Percentiles rank a stretch among this genome's conserved stretches.
Conservation (phyloP, 2,113 vertebrate genomes). For the Heteronetta atricapilla region DNA sequence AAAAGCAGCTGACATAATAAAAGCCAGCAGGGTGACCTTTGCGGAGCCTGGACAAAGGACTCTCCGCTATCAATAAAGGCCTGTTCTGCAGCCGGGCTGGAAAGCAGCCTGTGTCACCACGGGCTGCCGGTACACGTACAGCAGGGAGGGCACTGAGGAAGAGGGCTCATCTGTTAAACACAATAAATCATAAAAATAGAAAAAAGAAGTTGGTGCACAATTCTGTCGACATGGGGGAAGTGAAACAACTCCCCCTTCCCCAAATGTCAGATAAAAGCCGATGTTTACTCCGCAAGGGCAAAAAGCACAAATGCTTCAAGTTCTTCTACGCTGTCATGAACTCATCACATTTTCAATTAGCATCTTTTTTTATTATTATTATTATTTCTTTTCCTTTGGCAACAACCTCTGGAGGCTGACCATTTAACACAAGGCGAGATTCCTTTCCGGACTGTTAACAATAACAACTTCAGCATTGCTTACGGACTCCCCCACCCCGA, state of each 20-base stretch:
- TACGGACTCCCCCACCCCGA: neutral
- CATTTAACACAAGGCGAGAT: neutral
- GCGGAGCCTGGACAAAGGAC: slow-evolving; percentile 31
- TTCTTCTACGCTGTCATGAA: neutral
- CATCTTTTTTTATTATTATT: no score
- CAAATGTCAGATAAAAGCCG: neutral
- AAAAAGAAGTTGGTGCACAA: neutral
- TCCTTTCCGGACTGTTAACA: neutral
- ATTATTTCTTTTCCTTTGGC: neutral
- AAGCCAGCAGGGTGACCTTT: slow-evolving; percentile 28
- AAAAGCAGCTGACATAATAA: slow-evolving; percentile 6
- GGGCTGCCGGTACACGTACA: neutral
- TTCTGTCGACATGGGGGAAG: neutral
- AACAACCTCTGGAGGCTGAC: neutral
- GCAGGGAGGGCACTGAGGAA: neutral
- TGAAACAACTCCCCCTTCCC: rapidly evolving
- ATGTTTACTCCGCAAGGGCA: neutral
- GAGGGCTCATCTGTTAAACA: neutral
- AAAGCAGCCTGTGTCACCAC: neutral
- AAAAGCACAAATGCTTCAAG: neutral
- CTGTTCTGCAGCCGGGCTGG: neutral
- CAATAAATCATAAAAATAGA: neutral
- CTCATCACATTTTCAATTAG: neutral
- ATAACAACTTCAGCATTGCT: neutral
- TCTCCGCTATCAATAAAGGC: slow-evolving; percentile 4